Percentiles rank a stretch among this genome's conserved stretches.
These are phyloP conservation scores for Stichodactyla helianthus DNA, from an alignment of 64 coral and sea anemone genomes.

Conservation along the genomic window DNA sequence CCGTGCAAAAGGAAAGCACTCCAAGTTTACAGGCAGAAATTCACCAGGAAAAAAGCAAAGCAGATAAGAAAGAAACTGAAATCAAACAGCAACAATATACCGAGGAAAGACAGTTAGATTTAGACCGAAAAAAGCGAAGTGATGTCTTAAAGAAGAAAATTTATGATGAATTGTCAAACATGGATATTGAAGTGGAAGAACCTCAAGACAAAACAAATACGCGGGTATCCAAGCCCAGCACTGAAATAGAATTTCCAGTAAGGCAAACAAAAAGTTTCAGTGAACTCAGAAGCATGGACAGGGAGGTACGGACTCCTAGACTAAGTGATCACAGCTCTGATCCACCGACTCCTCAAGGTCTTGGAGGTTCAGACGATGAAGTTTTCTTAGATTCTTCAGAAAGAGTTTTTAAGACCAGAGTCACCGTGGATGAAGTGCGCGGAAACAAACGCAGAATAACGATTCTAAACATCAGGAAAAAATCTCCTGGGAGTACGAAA, in stretches of 20 bases:
- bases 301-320: not conserved
- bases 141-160: not conserved
- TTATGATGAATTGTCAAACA: not conserved
- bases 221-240: not conserved
- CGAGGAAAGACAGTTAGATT: not conserved
- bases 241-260: not conserved
- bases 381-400: not conserved
- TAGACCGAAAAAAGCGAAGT: not conserved
- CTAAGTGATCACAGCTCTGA: not conserved
- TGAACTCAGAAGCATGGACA: slow-evolving; percentile 1
- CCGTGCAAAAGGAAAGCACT: not conserved
- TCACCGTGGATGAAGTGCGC: slow-evolving; percentile 71
- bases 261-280: slow-evolving; percentile 16
- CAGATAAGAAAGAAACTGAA: not conserved
- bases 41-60: not conserved
- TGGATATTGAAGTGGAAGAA: not conserved
- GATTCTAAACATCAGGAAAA: slow-evolving; percentile 79
- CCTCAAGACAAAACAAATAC: not conserved
- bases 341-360: not conserved
- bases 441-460: slow-evolving; percentile 60
- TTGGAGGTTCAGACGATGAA: slow-evolving; percentile 15
- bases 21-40: not conserved
- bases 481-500: slow-evolving; percentile 56
- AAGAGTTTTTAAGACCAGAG: slow-evolving; percentile 56
- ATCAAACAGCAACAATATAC: not conserved